phyloP scores from a whole-genome alignment of 2,888 invertebrate species.

The Cantharis lateralis region DNA sequence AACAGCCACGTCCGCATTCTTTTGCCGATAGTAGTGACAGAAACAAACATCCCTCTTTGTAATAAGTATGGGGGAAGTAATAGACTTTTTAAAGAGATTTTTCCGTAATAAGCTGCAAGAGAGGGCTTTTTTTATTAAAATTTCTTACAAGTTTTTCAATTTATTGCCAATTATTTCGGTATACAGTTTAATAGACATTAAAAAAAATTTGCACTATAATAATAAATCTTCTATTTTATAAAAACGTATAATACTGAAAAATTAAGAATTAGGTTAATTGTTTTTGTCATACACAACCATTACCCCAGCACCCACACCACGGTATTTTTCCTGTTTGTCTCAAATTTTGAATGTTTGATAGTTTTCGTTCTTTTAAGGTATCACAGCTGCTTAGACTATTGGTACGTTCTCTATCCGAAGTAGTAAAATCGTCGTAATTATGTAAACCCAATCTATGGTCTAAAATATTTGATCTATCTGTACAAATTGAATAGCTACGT shows the following conservation, averaged over 20 bases:
- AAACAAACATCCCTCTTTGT: not conserved
- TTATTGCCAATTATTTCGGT: not conserved
- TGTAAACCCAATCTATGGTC: slow-evolving; percentile 41
- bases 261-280: not conserved
- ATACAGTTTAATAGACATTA: not conserved
- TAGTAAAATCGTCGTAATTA: slow-evolving; percentile 50
- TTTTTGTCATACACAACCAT: slow-evolving; percentile 68
- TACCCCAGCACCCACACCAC: slow-evolving; percentile 87
- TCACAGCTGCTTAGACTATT: slow-evolving; percentile 69
- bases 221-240: not conserved
- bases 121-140: not conserved
- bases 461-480: slow-evolving; percentile 50
- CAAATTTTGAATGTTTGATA: slow-evolving; percentile 66
- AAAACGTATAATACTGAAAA: not conserved
- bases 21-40: not conserved
- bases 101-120: not conserved
- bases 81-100: not conserved
- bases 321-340: slow-evolving; percentile 69
- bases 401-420: slow-evolving; percentile 68
- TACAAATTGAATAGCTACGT: slow-evolving; percentile 54
- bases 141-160: not conserved
- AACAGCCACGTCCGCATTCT: not conserved
- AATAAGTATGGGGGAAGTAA: not conserved
- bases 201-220: not conserved
- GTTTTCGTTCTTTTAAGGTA: slow-evolving; percentile 65